Percentiles rank a stretch among this genome's conserved stretches.
phyloP scores from a whole-genome alignment of 2,797 vertebrate genomes.

The Eurystomus glaucurus region DNA sequence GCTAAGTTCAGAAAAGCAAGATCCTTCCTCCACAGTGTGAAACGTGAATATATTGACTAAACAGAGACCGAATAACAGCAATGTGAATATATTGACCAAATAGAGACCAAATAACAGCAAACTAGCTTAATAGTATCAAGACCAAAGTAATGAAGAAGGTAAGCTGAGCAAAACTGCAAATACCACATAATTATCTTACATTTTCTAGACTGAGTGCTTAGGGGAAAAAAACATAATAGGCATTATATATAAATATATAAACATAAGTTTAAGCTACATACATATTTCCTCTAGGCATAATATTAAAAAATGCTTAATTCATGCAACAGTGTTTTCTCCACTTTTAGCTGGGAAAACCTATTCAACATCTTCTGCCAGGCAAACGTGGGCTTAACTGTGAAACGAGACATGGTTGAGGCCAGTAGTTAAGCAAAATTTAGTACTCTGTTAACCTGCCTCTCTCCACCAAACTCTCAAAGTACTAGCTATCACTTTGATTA shows the following conservation, averaged over 20 bases:
- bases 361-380: neutral
- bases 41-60: neutral
- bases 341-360: neutral
- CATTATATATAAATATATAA: neutral
- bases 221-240: neutral
- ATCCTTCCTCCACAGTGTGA: neutral
- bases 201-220: neutral
- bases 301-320: neutral
- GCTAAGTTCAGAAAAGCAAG: neutral
- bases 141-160: neutral
- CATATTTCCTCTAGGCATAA: neutral
- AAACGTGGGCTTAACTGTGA: neutral
- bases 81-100: neutral
- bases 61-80: neutral
- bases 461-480: neutral
- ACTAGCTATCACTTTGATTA: neutral
- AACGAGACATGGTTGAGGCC: neutral
- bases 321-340: neutral
- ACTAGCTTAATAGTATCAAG: neutral
- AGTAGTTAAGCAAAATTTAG: neutral
- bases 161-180: neutral
- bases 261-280: neutral
- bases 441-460: neutral
- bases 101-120: neutral
- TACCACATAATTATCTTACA: neutral